Evolutionary conservation across 2,113 vertebrate genomes (phyloP), one percentile per base, ranked within the genome.

Genomic region (Oxyura jamaicensis): DNA sequence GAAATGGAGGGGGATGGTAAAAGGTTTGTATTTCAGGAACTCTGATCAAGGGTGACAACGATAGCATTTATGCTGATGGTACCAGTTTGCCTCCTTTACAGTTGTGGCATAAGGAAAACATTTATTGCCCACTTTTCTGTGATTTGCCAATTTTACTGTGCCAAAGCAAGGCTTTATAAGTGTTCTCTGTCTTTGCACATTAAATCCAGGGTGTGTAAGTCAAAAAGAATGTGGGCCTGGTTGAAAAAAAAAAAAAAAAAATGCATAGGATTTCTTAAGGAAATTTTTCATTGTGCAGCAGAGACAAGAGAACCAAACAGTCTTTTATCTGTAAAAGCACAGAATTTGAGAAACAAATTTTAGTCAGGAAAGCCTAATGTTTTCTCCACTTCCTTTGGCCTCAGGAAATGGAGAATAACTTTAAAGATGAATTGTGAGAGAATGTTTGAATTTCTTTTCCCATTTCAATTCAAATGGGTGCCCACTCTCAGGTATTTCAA

Each of bases 331-430:
- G 58, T 58, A 85, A 82, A 91, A 92, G 62, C 16, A 82, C 19
- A 82, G 58, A 93, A 96, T 95, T 95, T 89, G 93, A 95, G 81
- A 93, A 97, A 58, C 89, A 95, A 97, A 96, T 92, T 95, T 92
- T 82, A 89, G 18, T 21, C 62, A 76, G 81, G 69, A 79, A 96
- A 72, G 53, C 46, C 62, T 89, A 56, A 82, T 94, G 44, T 12
- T 89, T 95, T 56, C 89, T 85, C 63, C 83, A 63, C 82, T 95
- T 96, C 90, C 90, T 96, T 86, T 96, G 94, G 90, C 95, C 90
- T 94, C n/a, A 67, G 87, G 87, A 95, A 96, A 94, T 46, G 25
- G 31, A 85, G 71, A 86, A 90, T 74, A n/a, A 23, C 88, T 91
- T 96, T 88, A 91, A 95, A 95, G 72, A 85, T 83, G 1, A 95